Evolutionary conservation across 2,797 vertebrate genomes (phyloP).

Genomic region (Macrochelys suwanniensis): DNA sequence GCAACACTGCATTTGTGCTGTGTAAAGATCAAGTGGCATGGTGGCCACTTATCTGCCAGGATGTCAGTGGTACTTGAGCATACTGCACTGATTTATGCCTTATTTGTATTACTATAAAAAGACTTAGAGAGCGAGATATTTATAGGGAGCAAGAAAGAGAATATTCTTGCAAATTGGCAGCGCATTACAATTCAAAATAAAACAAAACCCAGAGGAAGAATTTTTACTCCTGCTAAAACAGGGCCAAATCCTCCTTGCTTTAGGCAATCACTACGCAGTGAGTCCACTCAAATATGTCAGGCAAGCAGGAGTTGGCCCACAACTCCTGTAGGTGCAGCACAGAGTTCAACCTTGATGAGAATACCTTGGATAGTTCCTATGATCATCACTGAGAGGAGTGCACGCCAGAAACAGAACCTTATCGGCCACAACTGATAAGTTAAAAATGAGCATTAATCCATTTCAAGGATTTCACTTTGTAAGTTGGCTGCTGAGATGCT

Average conservation of each 20-base stretch:
- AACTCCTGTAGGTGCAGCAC: neutral
- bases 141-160: conserved; percentile 28
- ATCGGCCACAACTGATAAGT: neutral
- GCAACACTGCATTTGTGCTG: neutral
- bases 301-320: neutral
- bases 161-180: neutral
- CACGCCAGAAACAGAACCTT: neutral
- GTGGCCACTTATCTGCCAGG: neutral
- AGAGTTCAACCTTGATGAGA: neutral
- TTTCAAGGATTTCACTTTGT: neutral
- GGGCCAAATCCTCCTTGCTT: neutral
- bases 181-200: conserved; percentile 29
- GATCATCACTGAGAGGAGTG: neutral
- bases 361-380: neutral
- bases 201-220: neutral
- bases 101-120: conserved; percentile 12
- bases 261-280: neutral
- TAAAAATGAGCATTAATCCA: neutral
- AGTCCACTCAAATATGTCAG: neutral
- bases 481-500: neutral
- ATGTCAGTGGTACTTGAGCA: neutral
- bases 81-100: neutral
- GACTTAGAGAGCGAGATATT: conserved; percentile 26
- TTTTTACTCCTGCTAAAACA: conserved; percentile 31
- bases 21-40: neutral